Evolutionary conservation across 2,113 vertebrate species (phyloP), one percentile per base, ranked within the genome.

Genomic region (Phrynocephalus versicolor): DNA sequence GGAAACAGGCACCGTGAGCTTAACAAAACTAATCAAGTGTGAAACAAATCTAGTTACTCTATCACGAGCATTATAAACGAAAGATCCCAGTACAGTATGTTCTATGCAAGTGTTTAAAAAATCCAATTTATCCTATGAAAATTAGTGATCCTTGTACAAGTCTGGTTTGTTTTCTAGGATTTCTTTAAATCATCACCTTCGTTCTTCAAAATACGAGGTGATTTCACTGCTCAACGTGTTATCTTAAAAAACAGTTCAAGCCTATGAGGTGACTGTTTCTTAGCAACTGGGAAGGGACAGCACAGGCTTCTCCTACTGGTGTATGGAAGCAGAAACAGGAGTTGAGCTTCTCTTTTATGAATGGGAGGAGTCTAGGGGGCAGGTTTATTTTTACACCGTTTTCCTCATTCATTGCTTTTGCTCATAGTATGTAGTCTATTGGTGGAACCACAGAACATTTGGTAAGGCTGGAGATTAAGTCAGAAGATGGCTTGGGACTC

Each of bases 331-430:
- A 74, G 83, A 75, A 93, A 86, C 57, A 76, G 35, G 45, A 65
- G 12, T 79, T 84, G 80, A 88, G 18, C n/a, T 19, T 79, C 19
- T 60, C 45, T 19, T n/a, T 60, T 82, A 55, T 15, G 72, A 82
- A 89, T 83, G 92, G 93, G 94, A 93, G 94, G 89, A 41, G 91
- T 85, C 82, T 82, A 86, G 75, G 37, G n/a, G 12, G 12, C 2
- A 33, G 51, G 12, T 74, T 83, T 41, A 33, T 25, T 33, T 19
- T 85, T 75, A 58, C 25, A n/a, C 84, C 83, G 51, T 91, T 83
- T 51, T 10, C 45, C 83, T 83, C 33, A 75, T 60, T 51, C 3
- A 37, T 8, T 85, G 30, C 30, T 83, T 35, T 87, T 58, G 80
- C 67, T 88, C 82, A 70, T 45, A 85, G 64, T 37, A 79, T n/a